Conservation (phyloP, 2,797 vertebrate species). For the Varecia variegata region DNA sequence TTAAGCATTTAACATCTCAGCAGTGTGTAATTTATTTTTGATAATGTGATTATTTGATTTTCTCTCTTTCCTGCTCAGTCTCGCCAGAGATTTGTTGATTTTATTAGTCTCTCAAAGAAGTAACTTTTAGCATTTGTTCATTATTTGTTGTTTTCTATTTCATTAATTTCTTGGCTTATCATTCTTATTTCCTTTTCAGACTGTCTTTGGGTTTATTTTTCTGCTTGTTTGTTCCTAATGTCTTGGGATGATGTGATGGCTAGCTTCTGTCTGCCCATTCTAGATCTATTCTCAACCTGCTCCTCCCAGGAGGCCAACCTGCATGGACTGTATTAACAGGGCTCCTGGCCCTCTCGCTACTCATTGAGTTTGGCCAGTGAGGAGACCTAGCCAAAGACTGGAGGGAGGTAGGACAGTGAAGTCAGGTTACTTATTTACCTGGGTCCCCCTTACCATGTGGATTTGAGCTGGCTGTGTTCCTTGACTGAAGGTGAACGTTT, state of each 20-base stretch:
- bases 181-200: neutral
- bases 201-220: neutral
- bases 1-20: too few species aligned
- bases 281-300: neutral
- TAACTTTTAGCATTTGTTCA: neutral
- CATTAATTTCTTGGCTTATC: neutral
- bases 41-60: neutral
- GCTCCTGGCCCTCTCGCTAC: neutral
- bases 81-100: neutral
- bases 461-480: neutral
- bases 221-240: neutral
- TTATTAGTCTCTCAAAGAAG: neutral
- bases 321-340: neutral
- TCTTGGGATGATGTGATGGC: neutral
- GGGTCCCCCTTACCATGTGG: neutral
- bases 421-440: neutral
- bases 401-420: neutral
- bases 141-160: neutral
- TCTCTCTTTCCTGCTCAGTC: neutral
- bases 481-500: neutral
- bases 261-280: neutral
- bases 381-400: neutral
- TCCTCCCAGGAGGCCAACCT: neutral
- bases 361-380: neutral
- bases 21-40: neutral